Conservation (phyloP, 2,113 vertebrate genomes). For the Vireo altiloquus region DNA sequence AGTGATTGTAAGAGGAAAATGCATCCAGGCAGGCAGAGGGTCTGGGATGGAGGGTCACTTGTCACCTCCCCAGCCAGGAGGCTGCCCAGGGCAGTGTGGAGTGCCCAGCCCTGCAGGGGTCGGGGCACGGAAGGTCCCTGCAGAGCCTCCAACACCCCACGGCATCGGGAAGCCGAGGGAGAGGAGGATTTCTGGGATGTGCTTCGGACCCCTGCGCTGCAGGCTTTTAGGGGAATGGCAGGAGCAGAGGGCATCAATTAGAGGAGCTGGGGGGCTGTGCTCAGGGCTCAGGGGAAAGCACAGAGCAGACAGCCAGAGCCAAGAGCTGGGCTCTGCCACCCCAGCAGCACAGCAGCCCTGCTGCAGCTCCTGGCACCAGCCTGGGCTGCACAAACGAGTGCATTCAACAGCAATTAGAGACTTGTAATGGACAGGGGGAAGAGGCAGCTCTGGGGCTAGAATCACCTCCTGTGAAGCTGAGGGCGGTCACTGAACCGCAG, state of each 20-base stretch:
- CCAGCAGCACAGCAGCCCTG: background rate
- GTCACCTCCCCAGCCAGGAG: background rate
- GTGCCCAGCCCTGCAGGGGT: background rate
- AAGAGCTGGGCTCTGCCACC: background rate
- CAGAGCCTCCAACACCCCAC: background rate
- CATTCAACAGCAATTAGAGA: background rate
- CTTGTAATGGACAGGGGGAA: background rate
- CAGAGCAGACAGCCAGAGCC: no score
- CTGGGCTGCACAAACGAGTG: background rate
- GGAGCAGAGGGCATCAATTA: background rate
- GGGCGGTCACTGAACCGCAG: background rate
- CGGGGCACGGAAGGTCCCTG: background rate
- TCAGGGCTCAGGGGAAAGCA: no score
- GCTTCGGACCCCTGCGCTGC: fast-evolving
- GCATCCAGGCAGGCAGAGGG: background rate
- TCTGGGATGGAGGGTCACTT: background rate
- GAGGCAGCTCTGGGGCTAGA: background rate
- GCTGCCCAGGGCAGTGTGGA: background rate
- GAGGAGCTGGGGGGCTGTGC: background rate
- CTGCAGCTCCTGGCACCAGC: background rate
- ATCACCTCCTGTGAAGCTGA: background rate
- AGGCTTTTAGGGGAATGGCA: background rate
- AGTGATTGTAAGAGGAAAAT: fast-evolving
- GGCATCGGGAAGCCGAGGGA: background rate
- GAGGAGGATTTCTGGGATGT: background rate